These are phyloP conservation scores for Psammodynastes pulverulentus DNA, from an alignment of 2,113 vertebrate species.

Conservation along the genomic window DNA sequence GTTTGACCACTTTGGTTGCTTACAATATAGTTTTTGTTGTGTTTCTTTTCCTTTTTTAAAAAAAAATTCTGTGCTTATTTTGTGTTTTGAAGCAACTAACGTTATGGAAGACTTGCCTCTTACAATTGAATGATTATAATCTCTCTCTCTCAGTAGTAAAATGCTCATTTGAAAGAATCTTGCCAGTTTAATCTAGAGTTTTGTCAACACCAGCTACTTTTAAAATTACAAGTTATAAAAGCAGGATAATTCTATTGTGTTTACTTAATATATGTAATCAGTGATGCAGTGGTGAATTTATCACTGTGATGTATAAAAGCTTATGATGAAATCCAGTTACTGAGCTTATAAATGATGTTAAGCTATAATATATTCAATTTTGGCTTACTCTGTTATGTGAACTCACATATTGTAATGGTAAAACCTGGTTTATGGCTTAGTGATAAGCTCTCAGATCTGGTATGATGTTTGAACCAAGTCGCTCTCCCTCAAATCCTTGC, in stretches of 20 bases:
- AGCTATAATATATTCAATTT: not conserved
- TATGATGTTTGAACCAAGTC: not conserved
- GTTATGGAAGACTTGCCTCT: not conserved
- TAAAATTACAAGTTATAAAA: not conserved
- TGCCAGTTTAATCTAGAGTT: not conserved
- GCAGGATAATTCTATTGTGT: not conserved
- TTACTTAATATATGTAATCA: not conserved
- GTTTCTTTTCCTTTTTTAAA: not conserved
- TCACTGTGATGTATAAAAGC: not conserved
- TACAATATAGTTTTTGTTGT: not conserved
- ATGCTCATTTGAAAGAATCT: not conserved
- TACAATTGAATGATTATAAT: not conserved
- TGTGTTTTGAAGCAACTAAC: not conserved
- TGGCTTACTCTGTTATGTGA: not conserved
- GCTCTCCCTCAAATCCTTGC: not conserved
- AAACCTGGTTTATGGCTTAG: not conserved
- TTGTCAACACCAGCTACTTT: not conserved
- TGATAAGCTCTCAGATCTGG: not conserved
- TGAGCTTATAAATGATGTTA: not conserved
- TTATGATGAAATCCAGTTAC: not conserved
- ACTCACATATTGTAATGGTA: not conserved
- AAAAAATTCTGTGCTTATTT: not conserved
- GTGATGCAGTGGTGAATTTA: not conserved
- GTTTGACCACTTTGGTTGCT: conserved; percentile 9
- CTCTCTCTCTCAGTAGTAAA: not conserved